Evolutionary conservation across 1,140 invertebrate species (phyloP), one percentile per base, ranked within the genome.

Genomic region (Bathynomus jamesi): DNA sequence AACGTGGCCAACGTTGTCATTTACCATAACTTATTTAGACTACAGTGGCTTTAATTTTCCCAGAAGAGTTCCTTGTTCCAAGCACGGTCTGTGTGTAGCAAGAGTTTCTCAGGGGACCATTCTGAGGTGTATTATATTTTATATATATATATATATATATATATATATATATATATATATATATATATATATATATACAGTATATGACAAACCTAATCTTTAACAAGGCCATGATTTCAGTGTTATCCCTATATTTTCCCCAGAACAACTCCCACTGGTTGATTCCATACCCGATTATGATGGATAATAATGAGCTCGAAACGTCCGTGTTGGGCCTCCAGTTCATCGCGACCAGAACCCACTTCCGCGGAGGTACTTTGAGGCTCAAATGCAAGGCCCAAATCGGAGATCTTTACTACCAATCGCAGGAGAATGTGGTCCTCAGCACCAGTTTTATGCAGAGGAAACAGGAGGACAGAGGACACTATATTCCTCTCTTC

Each of bases 371-470:
- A 30, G 67, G 67, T 11, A 53, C 60, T 61, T 24, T 69, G 40
- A 17, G 53, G 67, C 67, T 69, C 24, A 69, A 69, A 46, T 69
- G 67, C n/a, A 69, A 28, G 8, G 67, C 67, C 1, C 60, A 60
- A 46, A 69, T 69, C 28, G 67, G 53, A 10, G 28, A 27, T 24
- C 60, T 69, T 29, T 69, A 69, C 46, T 61, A 29, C 24, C 67
- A 69, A 25, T 61, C 46, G 13, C 67, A 69, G 46, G 67, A 69
- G 67, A 69, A 29, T 27, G 28, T 61, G 0, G 67, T 69, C 1
- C 60, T 53, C 31, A 61, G 61, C 24, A 69, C 67, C 10, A 69
- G 61, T 25, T 69, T 69, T 61, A 53, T 61, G 27, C 67, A 32
- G n/a, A 53, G 61, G 27, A 69, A 53, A 27, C 67, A 69, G 28